A percentile compares a stretch with the other conserved stretches of the same genome.
Conservation (phyloP, 2,113 vertebrate genomes). For the Gambusia affinis region DNA sequence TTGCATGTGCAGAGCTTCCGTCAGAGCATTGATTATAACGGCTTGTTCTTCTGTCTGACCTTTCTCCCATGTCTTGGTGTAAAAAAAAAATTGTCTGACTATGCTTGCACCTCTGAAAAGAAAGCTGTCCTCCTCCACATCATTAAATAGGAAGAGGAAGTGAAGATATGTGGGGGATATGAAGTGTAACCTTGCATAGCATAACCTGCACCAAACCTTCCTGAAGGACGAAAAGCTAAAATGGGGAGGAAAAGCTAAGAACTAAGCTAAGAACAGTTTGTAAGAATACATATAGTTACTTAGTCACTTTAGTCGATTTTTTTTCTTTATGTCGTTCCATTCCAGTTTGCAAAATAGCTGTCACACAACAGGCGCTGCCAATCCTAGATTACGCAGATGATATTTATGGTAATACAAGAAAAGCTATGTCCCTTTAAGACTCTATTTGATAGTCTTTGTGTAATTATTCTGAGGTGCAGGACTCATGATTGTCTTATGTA, state of each 20-base stretch:
- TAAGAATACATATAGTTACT: too few relatives aligned
- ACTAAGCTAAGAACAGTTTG: background rate
- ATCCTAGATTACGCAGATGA: too few relatives aligned
- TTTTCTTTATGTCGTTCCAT: too few relatives aligned
- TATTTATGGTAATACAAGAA: too few relatives aligned
- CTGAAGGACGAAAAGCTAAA: constrained; percentile 14
- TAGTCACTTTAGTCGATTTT: too few relatives aligned
- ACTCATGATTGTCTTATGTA: too few relatives aligned
- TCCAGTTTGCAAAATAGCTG: too few relatives aligned
- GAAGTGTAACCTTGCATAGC: constrained; percentile 36
- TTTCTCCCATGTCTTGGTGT: constrained; percentile 19
- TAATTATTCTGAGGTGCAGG: too few relatives aligned
- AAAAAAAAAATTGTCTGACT: constrained; percentile 40
- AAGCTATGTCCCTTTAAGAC: too few relatives aligned
- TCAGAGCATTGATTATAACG: constrained; percentile 21
- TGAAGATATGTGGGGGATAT: constrained; percentile 40
- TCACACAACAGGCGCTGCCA: too few relatives aligned
- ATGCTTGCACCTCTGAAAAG: constrained; percentile 24
- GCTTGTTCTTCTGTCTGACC: constrained; percentile 17
- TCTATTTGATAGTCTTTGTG: too few relatives aligned
- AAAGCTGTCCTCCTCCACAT: constrained; percentile 68
- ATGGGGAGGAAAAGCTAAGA: constrained; percentile 3
- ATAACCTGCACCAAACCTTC: constrained; percentile 6
- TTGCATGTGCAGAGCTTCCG: background rate
- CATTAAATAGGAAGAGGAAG: constrained; percentile 59